Percentiles rank a stretch among this genome's conserved stretches.
Evolutionary conservation across 2,797 vertebrate genomes (phyloP).

Genomic region (Phylloscopus collybita): DNA sequence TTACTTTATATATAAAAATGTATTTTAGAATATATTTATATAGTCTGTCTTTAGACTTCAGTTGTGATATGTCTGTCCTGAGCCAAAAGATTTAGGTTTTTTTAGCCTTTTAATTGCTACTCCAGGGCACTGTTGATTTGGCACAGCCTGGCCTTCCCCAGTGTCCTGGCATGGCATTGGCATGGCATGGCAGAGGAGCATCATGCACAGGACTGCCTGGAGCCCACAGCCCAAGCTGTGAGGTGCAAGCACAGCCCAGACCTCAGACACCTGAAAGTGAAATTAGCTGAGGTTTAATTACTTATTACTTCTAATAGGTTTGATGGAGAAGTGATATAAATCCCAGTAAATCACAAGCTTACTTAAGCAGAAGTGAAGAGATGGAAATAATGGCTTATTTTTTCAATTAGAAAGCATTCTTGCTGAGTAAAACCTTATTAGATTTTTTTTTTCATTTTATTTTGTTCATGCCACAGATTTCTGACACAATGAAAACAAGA

Average conservation of each 20-base stretch:
- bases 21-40: not conserved
- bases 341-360: not conserved
- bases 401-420: not conserved
- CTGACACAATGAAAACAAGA: not conserved
- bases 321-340: not conserved
- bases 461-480: not conserved
- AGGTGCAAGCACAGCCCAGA: not conserved
- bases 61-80: not conserved
- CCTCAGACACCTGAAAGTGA: not conserved
- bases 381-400: not conserved
- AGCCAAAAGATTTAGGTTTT: not conserved
- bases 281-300: not conserved
- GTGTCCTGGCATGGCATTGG: not conserved
- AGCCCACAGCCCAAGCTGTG: not conserved
- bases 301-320: not conserved
- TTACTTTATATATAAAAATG: not conserved
- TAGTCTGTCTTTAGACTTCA: not conserved
- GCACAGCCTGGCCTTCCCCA: not conserved
- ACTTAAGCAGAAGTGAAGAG: not conserved
- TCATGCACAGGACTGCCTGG: rapidly evolving
- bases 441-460: not conserved
- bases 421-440: not conserved
- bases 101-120: not conserved
- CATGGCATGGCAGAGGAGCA: not conserved
- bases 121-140: not conserved